Percentiles rank a stretch among this genome's conserved stretches.
phyloP scores from a whole-genome alignment of 2,888 invertebrate species.

The Perizoma flavofasciatum region DNA sequence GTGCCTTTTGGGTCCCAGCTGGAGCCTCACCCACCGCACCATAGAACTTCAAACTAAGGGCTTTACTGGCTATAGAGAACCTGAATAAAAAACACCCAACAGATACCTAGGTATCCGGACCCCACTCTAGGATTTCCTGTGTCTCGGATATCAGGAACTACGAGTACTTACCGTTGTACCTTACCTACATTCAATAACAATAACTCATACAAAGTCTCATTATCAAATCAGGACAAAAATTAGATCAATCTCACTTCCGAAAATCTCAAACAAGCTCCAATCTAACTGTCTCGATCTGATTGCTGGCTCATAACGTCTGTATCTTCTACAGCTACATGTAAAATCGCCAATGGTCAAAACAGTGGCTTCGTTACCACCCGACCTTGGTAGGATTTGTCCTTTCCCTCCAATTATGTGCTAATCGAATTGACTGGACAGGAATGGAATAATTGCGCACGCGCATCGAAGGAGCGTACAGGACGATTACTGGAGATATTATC shows the following conservation, averaged over 20 bases:
- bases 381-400: slow-evolving; percentile 68
- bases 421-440: slow-evolving; percentile 78
- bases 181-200: too few relatives aligned
- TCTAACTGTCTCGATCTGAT: not conserved
- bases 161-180: too few relatives aligned
- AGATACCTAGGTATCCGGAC: too few relatives aligned
- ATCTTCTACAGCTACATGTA: not conserved
- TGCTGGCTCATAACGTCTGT: slow-evolving; percentile 2
- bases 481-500: slow-evolving; percentile 29
- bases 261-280: not conserved
- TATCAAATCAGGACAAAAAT: not conserved
- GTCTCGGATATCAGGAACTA: too few relatives aligned
- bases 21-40: too few relatives aligned
- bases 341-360: slow-evolving; percentile 7
- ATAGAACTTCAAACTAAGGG: too few relatives aligned
- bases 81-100: too few relatives aligned
- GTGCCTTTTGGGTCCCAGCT: too few relatives aligned
- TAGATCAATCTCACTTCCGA: not conserved
- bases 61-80: too few relatives aligned
- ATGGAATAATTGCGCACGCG: slow-evolving; percentile 78
- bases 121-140: too few relatives aligned
- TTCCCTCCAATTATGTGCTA: slow-evolving; percentile 73
- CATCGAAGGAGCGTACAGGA: slow-evolving; percentile 63
- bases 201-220: not conserved
- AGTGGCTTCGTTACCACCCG: slow-evolving; percentile 28